These are phyloP conservation scores for Gryon sp. DNA, from an alignment of 1,140 invertebrate species.

Conservation along the genomic window DNA sequence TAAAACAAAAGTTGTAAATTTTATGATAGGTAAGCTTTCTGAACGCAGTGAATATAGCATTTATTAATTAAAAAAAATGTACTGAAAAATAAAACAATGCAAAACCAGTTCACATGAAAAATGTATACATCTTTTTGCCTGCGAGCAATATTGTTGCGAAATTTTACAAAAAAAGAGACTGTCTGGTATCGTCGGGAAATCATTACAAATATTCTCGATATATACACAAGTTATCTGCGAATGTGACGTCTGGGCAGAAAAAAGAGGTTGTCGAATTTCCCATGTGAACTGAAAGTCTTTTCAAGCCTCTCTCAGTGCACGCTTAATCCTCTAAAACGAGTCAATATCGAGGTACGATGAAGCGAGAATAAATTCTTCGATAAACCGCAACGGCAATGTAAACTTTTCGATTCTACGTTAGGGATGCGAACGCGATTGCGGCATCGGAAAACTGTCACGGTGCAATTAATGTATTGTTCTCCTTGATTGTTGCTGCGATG, in stretches of 20 bases:
- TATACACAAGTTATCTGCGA: conserved; percentile 18
- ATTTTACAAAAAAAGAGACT: not conserved
- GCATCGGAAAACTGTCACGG: conserved; percentile 35
- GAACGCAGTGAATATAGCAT: too few relatives aligned
- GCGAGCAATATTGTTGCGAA: too few relatives aligned
- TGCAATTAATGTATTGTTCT: conserved; percentile 40
- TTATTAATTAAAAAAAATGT: too few relatives aligned
- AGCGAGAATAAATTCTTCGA: conserved; percentile 42
- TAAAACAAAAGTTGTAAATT: too few relatives aligned
- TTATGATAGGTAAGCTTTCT: too few relatives aligned
- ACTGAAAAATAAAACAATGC: too few relatives aligned
- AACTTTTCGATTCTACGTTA: conserved; percentile 36
- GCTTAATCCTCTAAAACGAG: conserved; percentile 43
- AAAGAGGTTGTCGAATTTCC: conserved; percentile 29
- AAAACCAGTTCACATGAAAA: not conserved
- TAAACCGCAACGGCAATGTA: conserved; percentile 39
- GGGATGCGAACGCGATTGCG: conserved; percentile 12
- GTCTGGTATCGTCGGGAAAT: too few relatives aligned
- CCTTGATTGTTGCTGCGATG: conserved; percentile 16
- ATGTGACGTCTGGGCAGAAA: not conserved
- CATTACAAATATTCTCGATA: conserved; percentile 30
- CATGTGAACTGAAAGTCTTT: conserved; percentile 36
- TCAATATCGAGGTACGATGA: conserved; percentile 33
- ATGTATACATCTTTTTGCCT: not conserved
- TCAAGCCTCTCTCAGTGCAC: conserved; percentile 1